Conservation (phyloP, 2,888 invertebrate genomes). For the Drosophila emarginata region DNA sequence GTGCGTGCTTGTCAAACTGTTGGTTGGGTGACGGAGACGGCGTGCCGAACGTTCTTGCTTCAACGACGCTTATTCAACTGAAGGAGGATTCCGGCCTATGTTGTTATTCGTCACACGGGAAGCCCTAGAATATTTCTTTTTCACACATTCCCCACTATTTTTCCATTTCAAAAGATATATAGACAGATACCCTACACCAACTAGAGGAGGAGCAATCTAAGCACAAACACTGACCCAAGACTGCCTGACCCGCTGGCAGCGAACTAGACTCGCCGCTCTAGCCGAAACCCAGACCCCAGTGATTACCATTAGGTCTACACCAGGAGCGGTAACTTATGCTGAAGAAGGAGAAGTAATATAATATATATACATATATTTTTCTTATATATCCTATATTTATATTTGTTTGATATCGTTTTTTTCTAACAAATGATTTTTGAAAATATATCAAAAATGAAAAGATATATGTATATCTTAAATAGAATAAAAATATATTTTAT, state of each 20-base stretch:
- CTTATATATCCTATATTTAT: too few relatives aligned
- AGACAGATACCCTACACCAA: slow-evolving; percentile 28
- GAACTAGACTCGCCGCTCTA: slow-evolving; percentile 24
- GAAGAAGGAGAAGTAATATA: too few relatives aligned
- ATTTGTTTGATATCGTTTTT: too few relatives aligned
- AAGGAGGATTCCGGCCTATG: slow-evolving; percentile 73
- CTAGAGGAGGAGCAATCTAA: slow-evolving; percentile 3
- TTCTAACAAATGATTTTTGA: too few relatives aligned
- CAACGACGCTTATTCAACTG: slow-evolving; percentile 79
- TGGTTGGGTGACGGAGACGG: slow-evolving; percentile 9
- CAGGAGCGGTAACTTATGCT: slow-evolving; percentile 6
- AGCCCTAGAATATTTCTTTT: slow-evolving; percentile 71
- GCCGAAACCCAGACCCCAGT: slow-evolving; percentile 16
- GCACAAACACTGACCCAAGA: not conserved
- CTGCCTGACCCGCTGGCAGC: slow-evolving; percentile 32
- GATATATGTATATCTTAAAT: too few relatives aligned
- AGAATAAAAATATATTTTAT: too few relatives aligned
- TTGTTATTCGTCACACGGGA: slow-evolving; percentile 74
- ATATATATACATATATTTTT: too few relatives aligned
- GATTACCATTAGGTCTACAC: slow-evolving; percentile 30
- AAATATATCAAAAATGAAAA: too few relatives aligned
- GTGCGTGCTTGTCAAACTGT: slow-evolving; percentile 34
- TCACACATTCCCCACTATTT: slow-evolving; percentile 16
- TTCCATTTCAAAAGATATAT: slow-evolving; percentile 5
- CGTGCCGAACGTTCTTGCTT: slow-evolving; percentile 26